Percentiles rank a stretch among this genome's conserved stretches.
These are phyloP conservation scores for Sinhomidia bicolor DNA, from an alignment of 2,888 invertebrate genomes.

Conservation along the genomic window DNA sequence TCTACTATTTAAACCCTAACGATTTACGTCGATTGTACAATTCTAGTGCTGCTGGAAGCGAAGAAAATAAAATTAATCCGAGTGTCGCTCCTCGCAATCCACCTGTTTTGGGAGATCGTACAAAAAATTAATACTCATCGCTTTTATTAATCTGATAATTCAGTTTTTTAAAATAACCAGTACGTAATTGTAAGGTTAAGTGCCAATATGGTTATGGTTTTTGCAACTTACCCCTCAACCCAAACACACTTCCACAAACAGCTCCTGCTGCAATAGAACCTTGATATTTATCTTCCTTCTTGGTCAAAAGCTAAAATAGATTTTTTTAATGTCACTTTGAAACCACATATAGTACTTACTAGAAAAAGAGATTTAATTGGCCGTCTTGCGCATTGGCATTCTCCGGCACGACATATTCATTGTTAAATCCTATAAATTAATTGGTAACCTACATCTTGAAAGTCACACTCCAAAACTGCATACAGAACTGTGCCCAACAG, in stretches of 20 bases:
- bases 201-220: too few relatives aligned
- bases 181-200: too few relatives aligned
- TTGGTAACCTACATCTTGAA: conserved; percentile 64
- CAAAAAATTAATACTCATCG: too few relatives aligned
- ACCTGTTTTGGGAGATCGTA: conserved; percentile 7
- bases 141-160: background rate
- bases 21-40: conserved; percentile 50
- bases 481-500: conserved; percentile 65
- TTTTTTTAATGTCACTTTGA: too few relatives aligned
- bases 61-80: conserved; percentile 58
- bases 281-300: conserved; percentile 67
- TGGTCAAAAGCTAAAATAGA: conserved; percentile 64
- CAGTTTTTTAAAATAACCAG: background rate
- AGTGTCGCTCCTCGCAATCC: conserved; percentile 65
- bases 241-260: conserved; percentile 70
- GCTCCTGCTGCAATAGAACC: conserved; percentile 73
- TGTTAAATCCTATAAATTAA: too few relatives aligned
- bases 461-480: conserved; percentile 75
- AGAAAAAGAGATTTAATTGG: background rate
- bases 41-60: conserved; percentile 58
- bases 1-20: conserved; percentile 31
- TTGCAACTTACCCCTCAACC: conserved; percentile 62
- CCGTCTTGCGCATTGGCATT: too few relatives aligned
- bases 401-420: too few relatives aligned
- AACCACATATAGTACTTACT: too few relatives aligned